Percentiles rank a stretch among this genome's conserved stretches.
Evolutionary conservation across 2,888 invertebrate genomes (phyloP).

Genomic region (Dynastes grantii): DNA sequence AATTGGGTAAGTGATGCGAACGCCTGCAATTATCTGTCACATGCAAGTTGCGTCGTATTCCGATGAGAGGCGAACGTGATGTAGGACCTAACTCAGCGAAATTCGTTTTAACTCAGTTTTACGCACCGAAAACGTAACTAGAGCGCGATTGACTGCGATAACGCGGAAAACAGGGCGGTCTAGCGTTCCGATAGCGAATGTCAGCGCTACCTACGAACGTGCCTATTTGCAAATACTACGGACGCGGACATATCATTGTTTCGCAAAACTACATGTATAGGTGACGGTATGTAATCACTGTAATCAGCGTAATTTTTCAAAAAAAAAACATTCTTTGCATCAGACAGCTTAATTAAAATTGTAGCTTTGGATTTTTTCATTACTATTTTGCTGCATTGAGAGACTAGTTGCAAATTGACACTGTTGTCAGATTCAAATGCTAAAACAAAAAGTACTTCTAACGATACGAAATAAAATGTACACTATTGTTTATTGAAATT

Average conservation of each 20-base stretch:
- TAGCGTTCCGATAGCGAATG: not conserved
- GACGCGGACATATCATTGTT: not conserved
- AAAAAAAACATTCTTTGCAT: too few species aligned
- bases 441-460: too few species aligned
- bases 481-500: too few species aligned
- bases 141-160: not conserved
- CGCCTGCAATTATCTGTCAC: not conserved
- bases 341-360: too few species aligned
- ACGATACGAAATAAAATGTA: too few species aligned
- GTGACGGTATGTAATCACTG: not conserved
- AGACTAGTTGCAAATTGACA: too few species aligned
- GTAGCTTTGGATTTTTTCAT: too few species aligned
- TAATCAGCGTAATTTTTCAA: not conserved
- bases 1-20: not conserved
- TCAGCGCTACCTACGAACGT: slow-evolving; percentile 4
- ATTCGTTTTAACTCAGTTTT: slow-evolving; percentile 3
- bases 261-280: not conserved
- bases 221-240: slow-evolving; percentile 2
- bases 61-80: not conserved
- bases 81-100: not conserved
- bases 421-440: too few species aligned
- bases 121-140: not conserved
- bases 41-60: not conserved
- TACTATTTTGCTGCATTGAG: too few species aligned
- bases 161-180: not conserved